Conservation (phyloP, 2,797 vertebrate genomes). For the Hybognathus amarus region DNA sequence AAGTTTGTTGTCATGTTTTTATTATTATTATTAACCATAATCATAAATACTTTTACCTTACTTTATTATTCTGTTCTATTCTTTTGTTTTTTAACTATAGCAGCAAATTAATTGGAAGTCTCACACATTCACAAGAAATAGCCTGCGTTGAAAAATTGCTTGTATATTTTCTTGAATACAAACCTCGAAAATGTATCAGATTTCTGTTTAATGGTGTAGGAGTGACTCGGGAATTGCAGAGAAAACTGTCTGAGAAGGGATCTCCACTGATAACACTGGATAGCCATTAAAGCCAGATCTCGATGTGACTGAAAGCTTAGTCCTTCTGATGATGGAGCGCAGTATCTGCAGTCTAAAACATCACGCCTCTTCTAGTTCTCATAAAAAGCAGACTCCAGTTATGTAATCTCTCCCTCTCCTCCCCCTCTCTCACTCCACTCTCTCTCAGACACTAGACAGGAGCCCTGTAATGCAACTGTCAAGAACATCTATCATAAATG, state of each 20-base stretch:
- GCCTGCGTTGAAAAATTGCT: background rate
- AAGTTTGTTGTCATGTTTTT: background rate
- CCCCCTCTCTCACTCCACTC: constrained; percentile 10
- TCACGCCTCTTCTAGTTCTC: constrained; percentile 66
- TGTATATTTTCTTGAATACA: background rate
- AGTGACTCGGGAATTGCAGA: background rate
- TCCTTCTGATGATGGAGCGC: constrained; percentile 28
- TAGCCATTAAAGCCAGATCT: constrained; percentile 6
- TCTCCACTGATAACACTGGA: background rate
- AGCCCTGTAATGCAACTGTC: constrained; percentile 42
- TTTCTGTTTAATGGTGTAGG: background rate
- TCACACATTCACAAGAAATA: background rate
- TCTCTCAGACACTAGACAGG: constrained; percentile 60
- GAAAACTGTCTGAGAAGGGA: background rate
- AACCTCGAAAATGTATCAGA: background rate
- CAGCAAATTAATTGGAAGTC: background rate
- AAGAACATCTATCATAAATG: constrained; percentile 21
- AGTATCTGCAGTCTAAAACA: constrained; percentile 43
- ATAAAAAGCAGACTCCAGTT: constrained; percentile 68
- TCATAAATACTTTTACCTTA: background rate
- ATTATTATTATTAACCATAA: no score
- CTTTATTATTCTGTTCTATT: background rate
- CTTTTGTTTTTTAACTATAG: no score
- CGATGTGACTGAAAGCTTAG: constrained; percentile 10
- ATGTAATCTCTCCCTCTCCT: constrained; percentile 62